Percentiles rank a stretch among this genome's conserved stretches.
phyloP scores from a whole-genome alignment of 2,113 vertebrate species.

The Tachycineta bicolor region DNA sequence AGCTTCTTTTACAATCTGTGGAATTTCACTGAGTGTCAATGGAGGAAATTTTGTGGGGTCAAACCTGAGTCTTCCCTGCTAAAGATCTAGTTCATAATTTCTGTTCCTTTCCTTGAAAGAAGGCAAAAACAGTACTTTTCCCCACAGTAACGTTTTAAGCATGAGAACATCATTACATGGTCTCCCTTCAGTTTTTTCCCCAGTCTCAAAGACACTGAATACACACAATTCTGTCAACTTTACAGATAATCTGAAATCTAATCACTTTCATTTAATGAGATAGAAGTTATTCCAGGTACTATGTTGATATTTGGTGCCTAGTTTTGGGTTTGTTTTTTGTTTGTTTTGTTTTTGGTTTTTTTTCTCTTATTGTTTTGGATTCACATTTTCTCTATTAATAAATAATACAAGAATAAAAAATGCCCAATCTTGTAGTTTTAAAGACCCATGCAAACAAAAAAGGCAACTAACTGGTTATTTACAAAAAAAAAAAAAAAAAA shows the following conservation, averaged over 20 bases:
- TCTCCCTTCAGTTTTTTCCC: neutral
- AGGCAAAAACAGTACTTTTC: neutral
- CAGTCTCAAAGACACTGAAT: neutral
- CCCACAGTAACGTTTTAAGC: neutral
- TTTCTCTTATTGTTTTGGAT: neutral
- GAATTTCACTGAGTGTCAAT: neutral
- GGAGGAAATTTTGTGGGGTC: neutral
- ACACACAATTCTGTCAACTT: neutral
- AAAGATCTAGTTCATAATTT: neutral
- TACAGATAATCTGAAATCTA: neutral
- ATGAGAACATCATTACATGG: neutral
- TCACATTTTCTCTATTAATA: neutral
- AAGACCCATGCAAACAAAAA: neutral
- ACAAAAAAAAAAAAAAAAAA: neutral
- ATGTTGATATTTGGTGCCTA: neutral
- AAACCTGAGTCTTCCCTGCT: neutral
- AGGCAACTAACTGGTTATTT: neutral
- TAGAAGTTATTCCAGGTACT: neutral
- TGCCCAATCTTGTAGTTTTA: accelerated
- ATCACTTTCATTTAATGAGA: neutral
- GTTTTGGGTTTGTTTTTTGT: neutral
- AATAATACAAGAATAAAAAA: neutral
- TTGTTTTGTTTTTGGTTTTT: neutral
- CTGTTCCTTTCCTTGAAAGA: neutral
- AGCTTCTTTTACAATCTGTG: neutral